Percentiles rank a stretch among this genome's conserved stretches.
These are phyloP conservation scores for Tiaroga cobitis DNA, from an alignment of 2,797 vertebrate genomes.

Conservation along the genomic window DNA sequence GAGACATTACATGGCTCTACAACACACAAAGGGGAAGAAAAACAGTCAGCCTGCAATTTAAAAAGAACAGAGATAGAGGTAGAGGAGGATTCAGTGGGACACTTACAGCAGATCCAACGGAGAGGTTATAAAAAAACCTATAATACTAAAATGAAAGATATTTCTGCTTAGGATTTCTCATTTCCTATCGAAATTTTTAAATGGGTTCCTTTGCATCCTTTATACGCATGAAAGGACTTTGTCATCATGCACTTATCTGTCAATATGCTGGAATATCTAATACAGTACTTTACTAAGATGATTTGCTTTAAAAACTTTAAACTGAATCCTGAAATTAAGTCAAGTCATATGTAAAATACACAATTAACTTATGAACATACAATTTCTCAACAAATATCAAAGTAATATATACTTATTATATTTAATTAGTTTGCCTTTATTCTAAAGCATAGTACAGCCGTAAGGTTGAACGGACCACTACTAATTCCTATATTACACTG, in stretches of 20 bases:
- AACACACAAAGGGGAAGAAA: slow-evolving; percentile 52
- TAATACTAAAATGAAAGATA: neutral
- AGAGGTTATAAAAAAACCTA: neutral
- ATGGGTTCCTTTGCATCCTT: neutral
- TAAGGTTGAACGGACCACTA: too few species aligned
- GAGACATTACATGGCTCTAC: slow-evolving; percentile 73
- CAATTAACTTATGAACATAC: neutral
- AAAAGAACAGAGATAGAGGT: slow-evolving; percentile 1
- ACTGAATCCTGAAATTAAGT: neutral
- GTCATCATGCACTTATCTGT: neutral
- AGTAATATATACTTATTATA: neutral
- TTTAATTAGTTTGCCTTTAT: too few species aligned
- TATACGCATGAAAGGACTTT: neutral
- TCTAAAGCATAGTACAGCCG: too few species aligned
- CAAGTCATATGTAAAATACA: neutral
- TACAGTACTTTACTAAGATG: neutral
- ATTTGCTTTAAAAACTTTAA: neutral
- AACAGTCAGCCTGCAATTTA: slow-evolving; percentile 36
- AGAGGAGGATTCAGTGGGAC: slow-evolving; percentile 22
- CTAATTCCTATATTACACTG: too few species aligned
- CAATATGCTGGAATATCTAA: neutral
- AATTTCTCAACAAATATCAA: neutral
- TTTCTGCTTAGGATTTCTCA: slow-evolving; percentile 1
- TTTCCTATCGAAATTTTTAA: neutral
- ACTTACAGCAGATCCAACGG: neutral